A percentile compares a stretch with the other conserved stretches of the same genome.
phyloP scores from a whole-genome alignment of 2,797 vertebrate genomes.

The Perodicticus potto region DNA sequence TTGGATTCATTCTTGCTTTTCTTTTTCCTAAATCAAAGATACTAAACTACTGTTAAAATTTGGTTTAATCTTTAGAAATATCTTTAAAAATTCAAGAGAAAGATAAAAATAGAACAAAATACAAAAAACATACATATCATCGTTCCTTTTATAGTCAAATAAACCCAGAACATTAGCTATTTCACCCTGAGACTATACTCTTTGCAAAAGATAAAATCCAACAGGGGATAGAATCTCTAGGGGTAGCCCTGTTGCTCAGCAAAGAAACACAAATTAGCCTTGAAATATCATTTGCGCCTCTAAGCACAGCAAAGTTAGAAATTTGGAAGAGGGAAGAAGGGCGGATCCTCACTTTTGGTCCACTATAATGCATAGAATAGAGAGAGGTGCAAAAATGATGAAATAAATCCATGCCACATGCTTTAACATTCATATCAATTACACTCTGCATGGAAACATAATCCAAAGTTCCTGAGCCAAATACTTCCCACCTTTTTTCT shows the following conservation, averaged over 20 bases:
- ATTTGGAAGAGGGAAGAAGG: neutral
- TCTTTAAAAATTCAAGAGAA: neutral
- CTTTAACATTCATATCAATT: neutral
- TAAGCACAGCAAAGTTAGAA: neutral
- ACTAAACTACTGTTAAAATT: constrained; percentile 8
- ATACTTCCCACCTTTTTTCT: neutral
- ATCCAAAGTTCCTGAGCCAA: too few relatives aligned
- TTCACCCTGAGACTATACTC: neutral
- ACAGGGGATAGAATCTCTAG: neutral
- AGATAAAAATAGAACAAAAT: neutral
- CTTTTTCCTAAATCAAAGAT: constrained; percentile 12
- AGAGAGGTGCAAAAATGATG: neutral
- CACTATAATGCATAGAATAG: fast-evolving
- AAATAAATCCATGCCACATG: neutral
- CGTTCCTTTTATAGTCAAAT: neutral
- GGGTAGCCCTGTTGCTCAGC: neutral
- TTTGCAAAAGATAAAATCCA: neutral
- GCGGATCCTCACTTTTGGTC: neutral
- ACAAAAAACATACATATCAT: neutral
- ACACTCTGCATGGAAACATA: neutral
- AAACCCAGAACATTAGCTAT: neutral
- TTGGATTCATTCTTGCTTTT: neutral
- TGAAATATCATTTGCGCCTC: neutral
- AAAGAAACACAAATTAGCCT: neutral
- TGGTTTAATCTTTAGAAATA: constrained; percentile 29